phyloP scores from a whole-genome alignment of 2,113 vertebrate species.

The Rhinolophus sinicus region DNA sequence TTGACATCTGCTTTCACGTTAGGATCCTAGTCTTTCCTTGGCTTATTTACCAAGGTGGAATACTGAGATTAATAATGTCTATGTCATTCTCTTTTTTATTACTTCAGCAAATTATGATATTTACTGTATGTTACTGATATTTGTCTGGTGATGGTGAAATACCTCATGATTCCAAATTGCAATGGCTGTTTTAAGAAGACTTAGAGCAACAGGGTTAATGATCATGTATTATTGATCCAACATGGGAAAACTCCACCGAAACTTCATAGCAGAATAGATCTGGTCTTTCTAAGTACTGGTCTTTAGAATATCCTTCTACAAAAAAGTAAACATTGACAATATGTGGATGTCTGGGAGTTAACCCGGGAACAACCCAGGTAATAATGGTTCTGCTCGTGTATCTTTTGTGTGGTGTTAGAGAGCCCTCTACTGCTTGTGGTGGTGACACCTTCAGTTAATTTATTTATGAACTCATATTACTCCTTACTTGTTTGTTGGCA shows the following conservation, averaged over 20 bases:
- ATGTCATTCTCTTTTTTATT: not conserved
- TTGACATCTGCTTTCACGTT: not conserved
- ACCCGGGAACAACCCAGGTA: not conserved
- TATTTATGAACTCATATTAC: not conserved
- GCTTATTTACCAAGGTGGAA: not conserved
- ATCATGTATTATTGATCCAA: not conserved
- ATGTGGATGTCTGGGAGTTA: not conserved
- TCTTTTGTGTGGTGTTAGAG: constrained; percentile 56
- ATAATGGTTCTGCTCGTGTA: too few relatives aligned
- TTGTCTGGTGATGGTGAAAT: not conserved
- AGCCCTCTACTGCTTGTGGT: constrained; percentile 59
- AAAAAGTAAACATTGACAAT: not conserved
- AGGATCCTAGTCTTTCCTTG: not conserved
- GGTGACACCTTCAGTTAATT: not conserved
- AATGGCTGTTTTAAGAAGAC: not conserved
- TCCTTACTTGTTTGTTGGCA: not conserved
- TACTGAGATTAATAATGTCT: not conserved
- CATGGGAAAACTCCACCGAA: not conserved
- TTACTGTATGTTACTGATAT: not conserved
- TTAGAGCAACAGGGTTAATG: not conserved
- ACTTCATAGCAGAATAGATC: not conserved
- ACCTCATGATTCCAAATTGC: not conserved
- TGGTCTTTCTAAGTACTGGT: not conserved
- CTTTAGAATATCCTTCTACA: constrained; percentile 30
- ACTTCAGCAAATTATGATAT: not conserved